phyloP scores from a whole-genome alignment of 2,113 vertebrate species.

The Cephalophus harveyi region DNA sequence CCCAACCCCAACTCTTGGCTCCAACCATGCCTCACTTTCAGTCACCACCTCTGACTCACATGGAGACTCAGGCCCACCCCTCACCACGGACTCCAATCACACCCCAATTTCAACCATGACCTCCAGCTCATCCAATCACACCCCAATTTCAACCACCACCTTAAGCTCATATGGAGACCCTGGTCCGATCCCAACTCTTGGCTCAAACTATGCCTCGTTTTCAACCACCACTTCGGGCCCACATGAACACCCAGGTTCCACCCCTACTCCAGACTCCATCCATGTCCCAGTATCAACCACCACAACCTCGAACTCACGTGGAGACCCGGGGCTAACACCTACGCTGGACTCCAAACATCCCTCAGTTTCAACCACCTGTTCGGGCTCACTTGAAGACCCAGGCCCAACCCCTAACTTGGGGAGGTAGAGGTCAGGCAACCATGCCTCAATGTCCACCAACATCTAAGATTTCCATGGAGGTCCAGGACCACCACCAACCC shows the following conservation, averaged over 20 bases:
- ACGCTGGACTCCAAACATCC: neutral
- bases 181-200: too few relatives aligned
- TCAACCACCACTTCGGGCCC: too few relatives aligned
- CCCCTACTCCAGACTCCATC: neutral
- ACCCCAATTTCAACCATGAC: accelerated
- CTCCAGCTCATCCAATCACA: too few relatives aligned
- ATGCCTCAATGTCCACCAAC: neutral
- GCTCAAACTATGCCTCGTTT: neutral
- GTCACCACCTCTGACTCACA: neutral
- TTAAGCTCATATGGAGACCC: too few relatives aligned
- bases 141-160: too few relatives aligned
- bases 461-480: neutral
- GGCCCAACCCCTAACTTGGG: neutral
- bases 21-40: neutral
- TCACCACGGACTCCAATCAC: accelerated
- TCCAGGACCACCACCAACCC: neutral
- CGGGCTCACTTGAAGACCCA: accelerated
- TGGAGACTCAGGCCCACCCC: neutral
- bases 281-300: neutral
- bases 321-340: neutral
- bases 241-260: too few relatives aligned
- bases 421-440: neutral
- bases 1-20: neutral
- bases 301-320: too few relatives aligned
- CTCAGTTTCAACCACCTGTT: neutral